These are phyloP conservation scores for Tyrophagus putrescentiae DNA, from an alignment of 1,140 invertebrate species.

Conservation along the genomic window DNA sequence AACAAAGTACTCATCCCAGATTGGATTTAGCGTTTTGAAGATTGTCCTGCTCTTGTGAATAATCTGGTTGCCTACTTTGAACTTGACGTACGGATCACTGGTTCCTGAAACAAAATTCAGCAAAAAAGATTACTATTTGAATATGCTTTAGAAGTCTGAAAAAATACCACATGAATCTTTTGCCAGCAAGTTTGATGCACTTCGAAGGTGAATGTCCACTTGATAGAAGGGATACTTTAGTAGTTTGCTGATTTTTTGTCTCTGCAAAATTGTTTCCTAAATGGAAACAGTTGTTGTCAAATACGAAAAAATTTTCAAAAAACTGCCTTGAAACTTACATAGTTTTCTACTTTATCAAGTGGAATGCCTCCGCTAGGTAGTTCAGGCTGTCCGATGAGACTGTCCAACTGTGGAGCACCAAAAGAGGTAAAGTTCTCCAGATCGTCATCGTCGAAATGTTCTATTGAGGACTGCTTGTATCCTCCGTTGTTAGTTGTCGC, in stretches of 20 bases:
- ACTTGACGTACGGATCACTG: conserved; percentile 97
- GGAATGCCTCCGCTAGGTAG: not conserved
- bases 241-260: conserved; percentile 28
- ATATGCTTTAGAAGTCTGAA: not conserved
- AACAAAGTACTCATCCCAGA: conserved; percentile 91
- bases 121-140: not conserved
- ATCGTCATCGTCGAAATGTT: not conserved
- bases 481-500: not conserved
- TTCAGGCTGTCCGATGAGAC: not conserved
- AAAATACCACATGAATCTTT: conserved; percentile 77
- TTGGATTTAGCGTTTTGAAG: conserved; percentile 71
- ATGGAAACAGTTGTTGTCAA: not conserved
- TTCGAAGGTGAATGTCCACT: conserved; percentile 65
- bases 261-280: conserved; percentile 8
- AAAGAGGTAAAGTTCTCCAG: not conserved
- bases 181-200: conserved; percentile 71
- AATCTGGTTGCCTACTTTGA: conserved; percentile 70
- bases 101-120: conserved; percentile 49
- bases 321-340: not conserved
- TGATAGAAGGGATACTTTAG: conserved; percentile 64
- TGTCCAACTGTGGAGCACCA: not conserved
- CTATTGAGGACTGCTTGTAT: not conserved
- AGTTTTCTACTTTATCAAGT: conserved; percentile 1
- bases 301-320: not conserved
- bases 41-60: conserved; percentile 87